Base-by-base conservation (phyloP, 2,113 vertebrate species). In the Pithys albifrons region DNA sequence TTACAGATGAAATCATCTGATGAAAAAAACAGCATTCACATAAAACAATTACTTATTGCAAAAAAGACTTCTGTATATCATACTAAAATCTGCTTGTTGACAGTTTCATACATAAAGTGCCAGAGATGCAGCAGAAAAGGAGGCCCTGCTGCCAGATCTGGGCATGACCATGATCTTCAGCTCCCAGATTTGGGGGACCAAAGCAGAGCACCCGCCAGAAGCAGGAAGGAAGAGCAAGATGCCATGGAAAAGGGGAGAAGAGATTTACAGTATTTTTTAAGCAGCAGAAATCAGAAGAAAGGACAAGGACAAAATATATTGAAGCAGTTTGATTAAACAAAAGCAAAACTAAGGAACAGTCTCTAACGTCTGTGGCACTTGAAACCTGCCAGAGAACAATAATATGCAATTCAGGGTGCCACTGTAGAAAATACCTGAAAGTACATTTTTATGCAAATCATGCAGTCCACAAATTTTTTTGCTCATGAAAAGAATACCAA, bases 281-380 rank as follows among this genome's bases (percentile, higher is more conserved):
- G 78, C 46, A 79, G 31, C 48, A 25, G 12, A 79, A 94, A 93
- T 77, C 69, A 90, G 93, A 96, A 94, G 74, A 79, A 91, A 91
- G 74, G 90, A 92, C 51, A 79, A 78, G 49, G 64, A 59, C 18
- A 91, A 95, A 94, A 86, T 11, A 81, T 23, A 85, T 1, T 51
- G 76, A 81, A 73, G 61, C 28, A 95, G 81, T 48, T 67, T 82
- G 41, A 91, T 77, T 33, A 18, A 7, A 0, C n/a, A 75, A 85
- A 72, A 81, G 35, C 46, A 45, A 89, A 91, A 71, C 43, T 58
- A 65, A 62, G 70, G 31, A 93, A 93, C 19, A 58, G 48, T 88
- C 13, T 1, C 54, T 67, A 82, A 76, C 84, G 86, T 79, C 57
- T 70, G 17, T 3, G 33, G 72, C 61, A 91, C 66, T 74, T 90